Evolutionary conservation across 2,797 vertebrate species (phyloP).

Genomic region (Heliangelus exortis): DNA sequence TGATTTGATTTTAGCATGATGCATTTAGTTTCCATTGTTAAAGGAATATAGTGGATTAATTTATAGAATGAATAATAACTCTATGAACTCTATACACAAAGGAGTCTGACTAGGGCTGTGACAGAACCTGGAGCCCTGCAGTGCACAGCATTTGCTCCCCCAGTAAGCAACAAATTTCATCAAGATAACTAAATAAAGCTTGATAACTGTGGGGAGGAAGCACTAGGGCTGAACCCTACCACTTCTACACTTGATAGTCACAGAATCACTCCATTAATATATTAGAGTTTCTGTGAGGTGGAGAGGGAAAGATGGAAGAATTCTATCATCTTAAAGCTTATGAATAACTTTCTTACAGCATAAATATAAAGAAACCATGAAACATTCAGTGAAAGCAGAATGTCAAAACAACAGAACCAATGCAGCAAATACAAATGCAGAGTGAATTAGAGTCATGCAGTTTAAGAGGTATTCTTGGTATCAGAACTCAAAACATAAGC

Average conservation of each 20-base stretch:
- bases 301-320: not conserved
- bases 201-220: not conserved
- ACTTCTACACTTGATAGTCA: not conserved
- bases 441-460: not conserved
- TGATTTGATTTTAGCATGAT: conserved; percentile 40
- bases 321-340: not conserved
- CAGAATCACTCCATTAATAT: not conserved
- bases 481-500: not conserved
- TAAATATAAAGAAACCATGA: not conserved
- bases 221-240: not conserved
- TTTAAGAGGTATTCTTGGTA: not conserved
- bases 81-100: not conserved
- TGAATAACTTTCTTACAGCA: not conserved
- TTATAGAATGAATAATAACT: not conserved
- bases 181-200: not conserved
- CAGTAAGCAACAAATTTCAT: not conserved
- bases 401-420: not conserved
- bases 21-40: conserved; percentile 21
- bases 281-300: not conserved
- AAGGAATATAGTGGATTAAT: not conserved
- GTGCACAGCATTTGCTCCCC: not conserved
- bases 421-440: not conserved
- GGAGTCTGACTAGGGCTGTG: not conserved
- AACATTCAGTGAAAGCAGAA: not conserved
- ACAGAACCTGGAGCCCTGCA: not conserved